Conservation (phyloP, 2,113 vertebrate genomes). For the Hoplias malabaricus region DNA sequence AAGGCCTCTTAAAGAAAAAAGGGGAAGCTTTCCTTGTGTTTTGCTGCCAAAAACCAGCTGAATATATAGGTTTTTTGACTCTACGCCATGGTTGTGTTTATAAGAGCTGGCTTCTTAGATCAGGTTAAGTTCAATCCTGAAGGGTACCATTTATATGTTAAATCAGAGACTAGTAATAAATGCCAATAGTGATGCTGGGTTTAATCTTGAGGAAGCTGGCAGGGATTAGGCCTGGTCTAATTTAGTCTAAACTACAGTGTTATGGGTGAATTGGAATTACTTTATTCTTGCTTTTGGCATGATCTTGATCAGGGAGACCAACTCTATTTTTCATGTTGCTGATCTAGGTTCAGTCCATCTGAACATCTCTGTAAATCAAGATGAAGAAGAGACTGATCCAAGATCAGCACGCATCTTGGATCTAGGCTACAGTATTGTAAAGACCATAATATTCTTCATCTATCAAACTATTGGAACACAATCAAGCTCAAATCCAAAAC, state of each 20-base stretch:
- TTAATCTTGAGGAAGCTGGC: too few relatives aligned
- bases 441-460: constrained; percentile 7
- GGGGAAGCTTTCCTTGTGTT: constrained; percentile 21
- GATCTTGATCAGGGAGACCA: too few relatives aligned
- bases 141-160: too few relatives aligned
- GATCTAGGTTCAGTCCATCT: neutral
- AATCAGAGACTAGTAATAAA: too few relatives aligned
- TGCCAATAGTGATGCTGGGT: too few relatives aligned
- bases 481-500: too few relatives aligned
- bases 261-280: too few relatives aligned
- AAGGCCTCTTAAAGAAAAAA: constrained; percentile 1
- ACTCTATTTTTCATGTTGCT: neutral
- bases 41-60: constrained; percentile 15
- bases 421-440: constrained; percentile 6
- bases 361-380: neutral
- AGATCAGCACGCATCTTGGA: neutral
- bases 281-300: too few relatives aligned
- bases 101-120: too few relatives aligned
- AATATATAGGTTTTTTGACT: neutral
- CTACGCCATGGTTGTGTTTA: neutral
- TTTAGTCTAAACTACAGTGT: too few relatives aligned
- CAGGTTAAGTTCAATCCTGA: too few relatives aligned
- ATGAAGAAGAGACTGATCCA: constrained; percentile 27
- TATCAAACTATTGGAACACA: constrained; percentile 20
- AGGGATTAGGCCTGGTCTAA: too few relatives aligned